A percentile compares a stretch with the other conserved stretches of the same genome.
phyloP scores from a whole-genome alignment of 2,888 invertebrate genomes.

The Lobophora halterata region DNA sequence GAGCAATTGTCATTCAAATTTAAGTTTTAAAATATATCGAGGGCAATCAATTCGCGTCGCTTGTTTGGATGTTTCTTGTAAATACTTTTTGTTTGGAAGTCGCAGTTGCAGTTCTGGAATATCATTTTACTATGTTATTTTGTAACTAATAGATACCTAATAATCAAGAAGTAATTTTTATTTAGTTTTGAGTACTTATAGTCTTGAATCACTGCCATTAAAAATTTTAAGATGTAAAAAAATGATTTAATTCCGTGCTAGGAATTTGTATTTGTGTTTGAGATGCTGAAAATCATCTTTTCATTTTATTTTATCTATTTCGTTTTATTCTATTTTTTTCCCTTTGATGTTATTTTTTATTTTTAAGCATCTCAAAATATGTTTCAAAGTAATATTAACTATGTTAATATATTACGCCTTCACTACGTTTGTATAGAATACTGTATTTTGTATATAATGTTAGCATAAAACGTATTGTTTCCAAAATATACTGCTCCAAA shows the following conservation, averaged over 20 bases:
- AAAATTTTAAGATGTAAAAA: too few species aligned
- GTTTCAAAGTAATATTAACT: constrained; percentile 5
- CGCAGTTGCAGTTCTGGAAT: too few species aligned
- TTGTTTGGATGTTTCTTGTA: too few species aligned
- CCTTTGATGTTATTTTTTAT: not conserved
- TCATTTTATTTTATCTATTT: not conserved
- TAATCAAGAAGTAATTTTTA: too few species aligned
- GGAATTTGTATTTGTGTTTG: constrained; percentile 17
- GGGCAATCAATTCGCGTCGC: too few species aligned
- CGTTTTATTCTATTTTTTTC: not conserved
- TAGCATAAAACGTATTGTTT: constrained; percentile 36
- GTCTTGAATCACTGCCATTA: too few species aligned
- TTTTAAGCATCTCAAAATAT: constrained; percentile 16
- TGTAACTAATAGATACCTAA: too few species aligned
- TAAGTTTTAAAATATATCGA: too few species aligned
- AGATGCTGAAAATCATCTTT: constrained; percentile 16
- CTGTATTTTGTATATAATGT: constrained; percentile 59
- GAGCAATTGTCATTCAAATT: too few species aligned
- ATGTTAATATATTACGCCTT: constrained; percentile 35
- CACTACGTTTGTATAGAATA: constrained; percentile 57
- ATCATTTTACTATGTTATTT: too few species aligned
- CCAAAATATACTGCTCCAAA: constrained; percentile 37
- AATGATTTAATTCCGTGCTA: constrained; percentile 11
- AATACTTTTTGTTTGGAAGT: too few species aligned
- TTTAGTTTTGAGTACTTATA: too few species aligned